A percentile compares a stretch with the other conserved stretches of the same genome.
Conservation (phyloP, 2,888 invertebrate genomes). For the Agonopterix arenella region DNA sequence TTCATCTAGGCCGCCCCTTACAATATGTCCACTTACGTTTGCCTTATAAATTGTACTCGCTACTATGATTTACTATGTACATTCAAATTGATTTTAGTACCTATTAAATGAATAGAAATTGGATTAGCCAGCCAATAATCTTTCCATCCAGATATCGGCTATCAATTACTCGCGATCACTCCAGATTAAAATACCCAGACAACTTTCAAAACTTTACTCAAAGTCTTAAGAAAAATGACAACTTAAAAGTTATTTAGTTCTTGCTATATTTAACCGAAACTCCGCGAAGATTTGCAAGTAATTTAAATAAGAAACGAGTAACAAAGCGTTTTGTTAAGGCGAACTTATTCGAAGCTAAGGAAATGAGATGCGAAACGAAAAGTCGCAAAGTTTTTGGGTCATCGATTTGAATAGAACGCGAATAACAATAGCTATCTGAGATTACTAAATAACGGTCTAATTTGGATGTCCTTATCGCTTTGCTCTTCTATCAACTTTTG, state of each 20-base stretch:
- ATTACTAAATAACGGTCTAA: conserved; percentile 1
- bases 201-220: background rate
- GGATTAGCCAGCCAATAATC: too few relatives aligned
- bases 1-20: too few relatives aligned
- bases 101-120: too few relatives aligned
- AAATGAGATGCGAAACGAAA: conserved; percentile 42
- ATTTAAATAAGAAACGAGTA: conserved; percentile 36
- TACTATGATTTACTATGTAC: too few relatives aligned
- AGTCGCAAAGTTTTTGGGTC: conserved; percentile 33
- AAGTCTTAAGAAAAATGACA: conserved; percentile 13
- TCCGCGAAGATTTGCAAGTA: conserved; percentile 34
- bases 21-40: too few relatives aligned
- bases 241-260: conserved; percentile 21
- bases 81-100: too few relatives aligned
- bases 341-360: conserved; percentile 40
- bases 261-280: conserved; percentile 20
- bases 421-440: background rate
- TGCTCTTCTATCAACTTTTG: too few relatives aligned
- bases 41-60: too few relatives aligned
- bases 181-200: background rate
- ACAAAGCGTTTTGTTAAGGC: conserved; percentile 46
- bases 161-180: background rate
- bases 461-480: conserved; percentile 1
- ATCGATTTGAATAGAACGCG: conserved; percentile 5
- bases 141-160: too few relatives aligned